phyloP scores from a whole-genome alignment of 2,888 invertebrate species.

The Caenorhabditis afra region DNA sequence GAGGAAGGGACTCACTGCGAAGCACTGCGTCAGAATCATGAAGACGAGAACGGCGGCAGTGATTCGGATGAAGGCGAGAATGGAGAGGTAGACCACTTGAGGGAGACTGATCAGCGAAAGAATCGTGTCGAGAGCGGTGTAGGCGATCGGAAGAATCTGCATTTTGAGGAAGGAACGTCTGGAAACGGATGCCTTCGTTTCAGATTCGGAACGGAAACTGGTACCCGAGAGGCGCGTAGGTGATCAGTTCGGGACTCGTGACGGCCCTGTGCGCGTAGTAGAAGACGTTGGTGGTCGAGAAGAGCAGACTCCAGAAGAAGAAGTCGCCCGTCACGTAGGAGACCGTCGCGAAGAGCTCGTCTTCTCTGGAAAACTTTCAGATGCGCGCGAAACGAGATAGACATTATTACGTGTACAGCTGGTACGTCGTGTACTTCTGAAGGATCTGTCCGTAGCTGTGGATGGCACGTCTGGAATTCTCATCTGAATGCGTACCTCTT shows the following conservation, averaged over 20 bases:
- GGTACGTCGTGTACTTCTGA: constrained; percentile 64
- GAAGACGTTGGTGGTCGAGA: constrained; percentile 59
- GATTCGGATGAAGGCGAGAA: constrained; percentile 38
- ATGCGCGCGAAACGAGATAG: neutral
- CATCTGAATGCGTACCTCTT: neutral
- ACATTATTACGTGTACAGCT: constrained; percentile 55
- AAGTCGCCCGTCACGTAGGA: constrained; percentile 54
- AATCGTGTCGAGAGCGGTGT: constrained; percentile 57
- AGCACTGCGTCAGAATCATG: constrained; percentile 47
- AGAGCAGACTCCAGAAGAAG: constrained; percentile 63
- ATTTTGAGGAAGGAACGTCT: constrained; percentile 50
- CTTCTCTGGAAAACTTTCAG: constrained; percentile 28
- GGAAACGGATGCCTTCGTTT: neutral
- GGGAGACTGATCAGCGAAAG: constrained; percentile 47
- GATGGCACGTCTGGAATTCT: constrained; percentile 50
- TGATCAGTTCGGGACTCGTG: constrained; percentile 60
- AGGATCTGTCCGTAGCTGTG: constrained; percentile 55
- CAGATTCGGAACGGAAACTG: neutral
- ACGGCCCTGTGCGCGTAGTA: constrained; percentile 61
- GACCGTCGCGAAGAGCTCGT: constrained; percentile 48
- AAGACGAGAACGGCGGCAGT: constrained; percentile 29
- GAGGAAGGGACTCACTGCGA: constrained; percentile 44
- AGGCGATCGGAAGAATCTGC: constrained; percentile 49
- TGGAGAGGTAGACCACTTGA: constrained; percentile 30
- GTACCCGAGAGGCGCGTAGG: constrained; percentile 60